These are phyloP conservation scores for Palaemon carinicauda DNA, from an alignment of 1,140 invertebrate species.

Conservation along the genomic window DNA sequence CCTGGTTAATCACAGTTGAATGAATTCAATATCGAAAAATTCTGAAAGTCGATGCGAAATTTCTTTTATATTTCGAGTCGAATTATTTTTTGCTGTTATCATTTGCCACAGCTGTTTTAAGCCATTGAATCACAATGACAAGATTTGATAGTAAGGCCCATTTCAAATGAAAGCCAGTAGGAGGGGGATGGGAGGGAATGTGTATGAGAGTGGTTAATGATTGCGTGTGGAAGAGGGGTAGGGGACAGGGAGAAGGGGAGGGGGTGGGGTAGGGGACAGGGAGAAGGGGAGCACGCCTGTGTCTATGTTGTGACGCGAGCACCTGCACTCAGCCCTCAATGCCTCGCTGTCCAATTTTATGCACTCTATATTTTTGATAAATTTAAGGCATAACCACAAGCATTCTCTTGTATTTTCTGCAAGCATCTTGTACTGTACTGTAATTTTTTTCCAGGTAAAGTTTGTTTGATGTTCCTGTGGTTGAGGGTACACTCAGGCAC, in stretches of 20 bases:
- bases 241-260: conserved; percentile 16
- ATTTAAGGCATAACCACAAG: neutral
- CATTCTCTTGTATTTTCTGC: neutral
- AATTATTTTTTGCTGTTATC: too few species aligned
- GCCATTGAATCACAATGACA: too few species aligned
- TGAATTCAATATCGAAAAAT: too few species aligned
- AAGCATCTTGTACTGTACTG: too few species aligned
- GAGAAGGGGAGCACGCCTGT: conserved; percentile 43
- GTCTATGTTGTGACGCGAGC: conserved; percentile 48
- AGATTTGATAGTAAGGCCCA: neutral
- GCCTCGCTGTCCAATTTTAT: conserved; percentile 45
- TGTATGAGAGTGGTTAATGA: too few species aligned
- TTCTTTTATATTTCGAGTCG: too few species aligned
- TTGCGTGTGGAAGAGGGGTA: neutral
- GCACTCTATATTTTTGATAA: conserved; percentile 40
- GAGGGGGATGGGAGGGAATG: neutral
- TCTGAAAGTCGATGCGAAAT: too few species aligned
- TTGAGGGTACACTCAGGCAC: too few species aligned
- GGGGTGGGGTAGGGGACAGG: neutral
- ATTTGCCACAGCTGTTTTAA: too few species aligned
- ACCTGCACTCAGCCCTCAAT: conserved; percentile 48
- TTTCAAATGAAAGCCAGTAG: neutral
- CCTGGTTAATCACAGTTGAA: too few species aligned
- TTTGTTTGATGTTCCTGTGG: too few species aligned
- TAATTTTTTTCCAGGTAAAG: too few species aligned